These are phyloP conservation scores for Epizoanthus ramosus DNA, from an alignment of 92 coral and sea anemone genomes.

Conservation along the genomic window DNA sequence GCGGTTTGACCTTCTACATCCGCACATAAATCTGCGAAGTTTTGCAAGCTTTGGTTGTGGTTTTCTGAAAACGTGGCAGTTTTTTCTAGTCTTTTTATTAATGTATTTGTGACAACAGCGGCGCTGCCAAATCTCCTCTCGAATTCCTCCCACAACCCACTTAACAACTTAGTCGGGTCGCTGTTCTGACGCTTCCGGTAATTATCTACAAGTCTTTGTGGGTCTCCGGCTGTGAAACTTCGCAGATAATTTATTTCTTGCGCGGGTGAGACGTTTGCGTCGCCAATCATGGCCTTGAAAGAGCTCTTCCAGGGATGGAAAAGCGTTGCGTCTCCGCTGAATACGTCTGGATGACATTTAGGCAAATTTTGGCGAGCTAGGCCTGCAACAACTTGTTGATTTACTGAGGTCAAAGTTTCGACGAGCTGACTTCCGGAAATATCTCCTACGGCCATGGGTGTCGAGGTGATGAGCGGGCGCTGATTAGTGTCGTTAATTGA, in stretches of 20 bases:
- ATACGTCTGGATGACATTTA: conserved; percentile 37
- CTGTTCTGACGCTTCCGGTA: conserved; percentile 39
- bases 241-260: conserved; percentile 58
- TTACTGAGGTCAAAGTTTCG: conserved; percentile 51
- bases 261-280: conserved; percentile 37
- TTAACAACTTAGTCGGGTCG: conserved; percentile 25
- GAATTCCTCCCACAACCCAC: conserved; percentile 44
- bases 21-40: conserved; percentile 50
- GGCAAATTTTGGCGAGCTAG: conserved; percentile 52
- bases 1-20: conserved; percentile 53
- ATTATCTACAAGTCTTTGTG: conserved; percentile 33
- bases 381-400: conserved; percentile 49
- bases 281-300: conserved; percentile 58
- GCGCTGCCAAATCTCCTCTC: conserved; percentile 56
- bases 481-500: background rate
- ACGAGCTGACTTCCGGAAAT: conserved; percentile 42
- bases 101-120: conserved; percentile 29
- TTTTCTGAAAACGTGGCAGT: conserved; percentile 25
- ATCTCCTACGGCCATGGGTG: conserved; percentile 31
- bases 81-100: conserved; percentile 14
- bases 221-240: conserved; percentile 42
- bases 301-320: conserved; percentile 59
- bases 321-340: conserved; percentile 44
- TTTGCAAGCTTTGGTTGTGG: conserved; percentile 30
- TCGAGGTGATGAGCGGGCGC: conserved; percentile 8